These are phyloP conservation scores for Macaria liturata DNA, from an alignment of 2,888 invertebrate genomes.

Conservation along the genomic window DNA sequence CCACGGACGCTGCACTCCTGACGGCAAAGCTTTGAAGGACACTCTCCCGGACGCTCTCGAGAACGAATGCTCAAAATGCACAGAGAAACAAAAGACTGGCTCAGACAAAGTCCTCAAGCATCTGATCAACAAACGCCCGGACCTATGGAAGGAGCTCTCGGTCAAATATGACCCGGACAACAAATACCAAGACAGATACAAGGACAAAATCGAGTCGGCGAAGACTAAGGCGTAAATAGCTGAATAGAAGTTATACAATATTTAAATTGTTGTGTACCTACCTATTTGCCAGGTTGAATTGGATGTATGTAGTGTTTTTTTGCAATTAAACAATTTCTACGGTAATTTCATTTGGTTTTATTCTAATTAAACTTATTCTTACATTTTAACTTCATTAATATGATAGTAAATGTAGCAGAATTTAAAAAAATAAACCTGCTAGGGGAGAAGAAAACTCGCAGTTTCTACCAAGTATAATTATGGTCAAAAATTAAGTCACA, in stretches of 20 bases:
- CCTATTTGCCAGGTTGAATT: slow-evolving; percentile 16
- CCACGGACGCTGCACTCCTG: slow-evolving; percentile 86
- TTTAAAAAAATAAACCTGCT: too few species aligned
- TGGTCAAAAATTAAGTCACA: too few species aligned
- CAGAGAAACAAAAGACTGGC: slow-evolving; percentile 77
- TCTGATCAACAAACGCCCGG: slow-evolving; percentile 87
- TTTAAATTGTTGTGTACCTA: not conserved
- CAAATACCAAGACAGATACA: slow-evolving; percentile 86
- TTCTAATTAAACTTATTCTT: not conserved
- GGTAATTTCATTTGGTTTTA: not conserved
- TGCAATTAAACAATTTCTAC: slow-evolving; percentile 1
- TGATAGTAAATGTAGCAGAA: too few species aligned
- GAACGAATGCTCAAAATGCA: slow-evolving; percentile 88
- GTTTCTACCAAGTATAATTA: too few species aligned
- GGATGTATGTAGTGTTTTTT: slow-evolving; percentile 1
- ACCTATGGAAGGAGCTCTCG: slow-evolving; percentile 86
- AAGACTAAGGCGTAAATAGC: slow-evolving; percentile 39
- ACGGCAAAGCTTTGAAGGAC: slow-evolving; percentile 83
- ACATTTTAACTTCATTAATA: too few species aligned
- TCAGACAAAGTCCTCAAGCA: slow-evolving; percentile 87
- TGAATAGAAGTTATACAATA: slow-evolving; percentile 1
- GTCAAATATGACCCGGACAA: slow-evolving; percentile 88
- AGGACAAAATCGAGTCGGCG: slow-evolving; percentile 65
- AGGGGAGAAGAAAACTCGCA: too few species aligned
- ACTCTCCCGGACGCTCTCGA: slow-evolving; percentile 88